Conservation (phyloP, 2,888 invertebrate genomes). For the Agrypnus murinus region DNA sequence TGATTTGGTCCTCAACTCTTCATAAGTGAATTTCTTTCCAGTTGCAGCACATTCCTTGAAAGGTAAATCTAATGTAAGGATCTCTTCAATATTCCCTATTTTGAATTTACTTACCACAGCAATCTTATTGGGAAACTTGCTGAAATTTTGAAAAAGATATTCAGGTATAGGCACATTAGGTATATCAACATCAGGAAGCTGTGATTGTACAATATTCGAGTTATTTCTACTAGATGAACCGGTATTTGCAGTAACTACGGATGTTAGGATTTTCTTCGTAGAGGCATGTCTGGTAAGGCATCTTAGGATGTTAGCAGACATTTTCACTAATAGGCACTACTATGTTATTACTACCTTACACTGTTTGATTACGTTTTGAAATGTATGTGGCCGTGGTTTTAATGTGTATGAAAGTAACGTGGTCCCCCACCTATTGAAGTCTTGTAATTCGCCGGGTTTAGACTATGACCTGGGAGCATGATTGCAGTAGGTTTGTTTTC, state of each 20-base stretch:
- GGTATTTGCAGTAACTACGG: not conserved
- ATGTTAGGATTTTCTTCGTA: not conserved
- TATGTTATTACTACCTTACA: not conserved
- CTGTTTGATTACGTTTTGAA: no score
- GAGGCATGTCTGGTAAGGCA: not conserved
- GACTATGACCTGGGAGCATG: slow-evolving; percentile 2
- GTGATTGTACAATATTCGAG: slow-evolving; percentile 64
- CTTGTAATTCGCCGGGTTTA: not conserved
- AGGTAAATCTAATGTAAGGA: slow-evolving; percentile 36
- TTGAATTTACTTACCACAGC: slow-evolving; percentile 74
- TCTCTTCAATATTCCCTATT: not conserved
- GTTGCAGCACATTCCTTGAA: slow-evolving; percentile 83
- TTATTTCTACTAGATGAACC: not conserved
- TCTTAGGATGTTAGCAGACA: slow-evolving; percentile 22
- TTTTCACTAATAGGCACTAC: not conserved
- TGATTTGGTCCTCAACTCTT: slow-evolving; percentile 78
- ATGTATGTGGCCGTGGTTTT: no score
- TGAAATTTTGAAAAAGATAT: slow-evolving; percentile 73
- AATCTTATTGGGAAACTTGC: slow-evolving; percentile 75
- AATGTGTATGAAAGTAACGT: not conserved
- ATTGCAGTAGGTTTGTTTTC: not conserved
- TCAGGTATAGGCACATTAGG: slow-evolving; percentile 75
- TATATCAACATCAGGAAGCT: slow-evolving; percentile 73
- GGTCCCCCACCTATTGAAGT: slow-evolving; percentile 11
- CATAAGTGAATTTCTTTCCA: slow-evolving; percentile 83